Percentiles rank a stretch among this genome's conserved stretches.
phyloP scores from a whole-genome alignment of 2,888 invertebrate genomes.

The Epistrophella euchroma region DNA sequence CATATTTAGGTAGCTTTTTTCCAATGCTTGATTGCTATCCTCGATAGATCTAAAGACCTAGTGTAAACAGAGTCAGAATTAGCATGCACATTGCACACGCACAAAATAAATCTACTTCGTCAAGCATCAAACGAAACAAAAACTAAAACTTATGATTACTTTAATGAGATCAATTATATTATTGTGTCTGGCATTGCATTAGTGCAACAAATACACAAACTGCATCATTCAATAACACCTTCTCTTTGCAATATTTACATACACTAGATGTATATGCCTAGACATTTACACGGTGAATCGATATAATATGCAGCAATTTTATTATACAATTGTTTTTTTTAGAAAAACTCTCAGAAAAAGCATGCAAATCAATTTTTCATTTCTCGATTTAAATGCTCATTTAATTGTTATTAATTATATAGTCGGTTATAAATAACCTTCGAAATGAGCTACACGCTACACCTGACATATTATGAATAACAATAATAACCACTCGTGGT shows the following conservation, averaged over 20 bases:
- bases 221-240: constrained; percentile 44
- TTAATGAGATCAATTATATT: constrained; percentile 64
- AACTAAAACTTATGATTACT: constrained; percentile 37
- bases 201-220: constrained; percentile 45
- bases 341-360: constrained; percentile 33
- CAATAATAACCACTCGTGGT: constrained; percentile 32
- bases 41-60: background rate
- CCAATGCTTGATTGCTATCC: background rate
- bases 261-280: background rate
- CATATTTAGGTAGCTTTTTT: background rate
- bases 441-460: constrained; percentile 44
- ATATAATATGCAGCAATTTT: constrained; percentile 49
- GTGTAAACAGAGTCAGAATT: background rate
- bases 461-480: constrained; percentile 55
- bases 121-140: constrained; percentile 1
- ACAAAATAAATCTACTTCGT: constrained; percentile 11
- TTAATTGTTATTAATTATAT: constrained; percentile 73
- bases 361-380: constrained; percentile 73
- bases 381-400: constrained; percentile 66
- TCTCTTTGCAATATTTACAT: constrained; percentile 1
- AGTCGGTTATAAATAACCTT: constrained; percentile 68
- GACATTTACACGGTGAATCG: constrained; percentile 22
- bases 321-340: constrained; percentile 52
- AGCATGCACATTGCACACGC: constrained; percentile 10
- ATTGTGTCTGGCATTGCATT: constrained; percentile 69